Conservation (phyloP, 2,113 vertebrate genomes). For the Apteryx mantelli region DNA sequence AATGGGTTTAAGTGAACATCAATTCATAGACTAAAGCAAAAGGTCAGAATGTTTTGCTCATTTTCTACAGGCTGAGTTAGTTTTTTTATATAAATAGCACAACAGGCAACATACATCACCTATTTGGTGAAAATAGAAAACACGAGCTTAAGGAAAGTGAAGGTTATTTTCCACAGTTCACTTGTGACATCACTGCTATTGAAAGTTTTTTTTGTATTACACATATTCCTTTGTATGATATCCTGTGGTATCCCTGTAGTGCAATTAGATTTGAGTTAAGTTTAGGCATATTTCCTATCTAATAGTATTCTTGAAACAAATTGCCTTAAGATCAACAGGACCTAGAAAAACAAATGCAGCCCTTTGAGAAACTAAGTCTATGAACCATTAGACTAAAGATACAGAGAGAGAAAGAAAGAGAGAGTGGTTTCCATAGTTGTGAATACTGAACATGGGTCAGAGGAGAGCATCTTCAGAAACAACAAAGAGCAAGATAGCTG, state of each 20-base stretch:
- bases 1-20: neutral
- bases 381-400: neutral
- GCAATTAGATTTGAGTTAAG: neutral
- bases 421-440: neutral
- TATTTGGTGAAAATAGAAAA: neutral
- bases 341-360: neutral
- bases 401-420: neutral
- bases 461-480: no score
- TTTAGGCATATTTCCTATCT: neutral
- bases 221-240: neutral
- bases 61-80: neutral
- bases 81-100: neutral
- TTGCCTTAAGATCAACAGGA: neutral
- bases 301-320: neutral
- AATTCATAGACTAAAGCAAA: neutral
- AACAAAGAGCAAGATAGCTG: neutral
- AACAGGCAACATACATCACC: neutral
- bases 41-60: rapidly evolving
- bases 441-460: neutral
- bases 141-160: neutral
- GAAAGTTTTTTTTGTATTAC: neutral
- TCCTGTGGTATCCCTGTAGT: neutral
- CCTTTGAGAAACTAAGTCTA: neutral
- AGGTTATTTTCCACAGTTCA: neutral
- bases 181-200: neutral